Evolutionary conservation across 2,797 vertebrate species (phyloP), one percentile per base, ranked within the genome.

Genomic region (Dipus sagitta): DNA sequence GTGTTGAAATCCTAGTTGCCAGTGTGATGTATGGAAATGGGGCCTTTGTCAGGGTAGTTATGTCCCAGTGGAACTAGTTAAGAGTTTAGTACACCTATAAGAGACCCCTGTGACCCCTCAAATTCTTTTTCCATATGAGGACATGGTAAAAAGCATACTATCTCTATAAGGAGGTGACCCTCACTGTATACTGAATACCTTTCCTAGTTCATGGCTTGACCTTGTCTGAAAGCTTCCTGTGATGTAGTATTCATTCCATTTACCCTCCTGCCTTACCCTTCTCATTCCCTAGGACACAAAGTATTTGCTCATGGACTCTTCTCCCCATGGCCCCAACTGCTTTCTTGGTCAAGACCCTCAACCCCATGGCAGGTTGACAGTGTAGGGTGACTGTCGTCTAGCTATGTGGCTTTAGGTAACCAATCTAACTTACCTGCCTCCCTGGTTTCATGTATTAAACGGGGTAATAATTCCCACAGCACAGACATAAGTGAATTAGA

Each of bases 361-460:
- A 26, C 6, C 3, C 72, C 6, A 24, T 0, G 15, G 32, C 26
- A 72, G 76, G 17, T 58, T 58, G 68, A 58, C 26, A 21, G 74
- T 26, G 2, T 7, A 52, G 52, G 42, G 20, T 42, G 54, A 14
- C 6, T 72, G 3, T 32, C 67, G 78, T 68, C 17, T 26, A 52
- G 78, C 54, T 82, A 6, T 64, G 58, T 72, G 24, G 18, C 60
- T 87, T 80, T 78, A 77, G 70, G 30, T 17, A 83, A 80, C 26
- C 64, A 67, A 87, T 28, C 24, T 78, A 87, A 86, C 9, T 12
- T 88, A 65, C 47, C 34, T 70, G 9, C 60, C 77, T 60, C 77
- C 6, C 24, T 68, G 60, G 47, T 87, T 72, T 93, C 30, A 38
- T 81, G 32, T 93, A 58, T 67, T 72, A 92, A 83, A 80, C 23